These are phyloP conservation scores for Gallinago undulata DNA, from an alignment of 2,113 vertebrate genomes.

Conservation along the genomic window DNA sequence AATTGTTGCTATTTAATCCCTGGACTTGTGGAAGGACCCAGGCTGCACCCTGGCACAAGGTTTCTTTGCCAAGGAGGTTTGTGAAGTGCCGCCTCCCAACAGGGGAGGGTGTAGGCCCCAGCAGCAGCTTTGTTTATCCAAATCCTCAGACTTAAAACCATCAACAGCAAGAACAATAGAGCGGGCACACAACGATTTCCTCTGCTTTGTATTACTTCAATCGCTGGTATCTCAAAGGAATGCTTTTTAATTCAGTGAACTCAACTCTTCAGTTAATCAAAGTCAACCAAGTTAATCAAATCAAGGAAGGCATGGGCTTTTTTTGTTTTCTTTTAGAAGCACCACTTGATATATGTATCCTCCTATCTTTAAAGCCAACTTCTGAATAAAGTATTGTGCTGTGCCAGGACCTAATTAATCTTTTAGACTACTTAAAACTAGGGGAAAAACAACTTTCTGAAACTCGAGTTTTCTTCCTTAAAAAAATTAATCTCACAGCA, in stretches of 20 bases:
- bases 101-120: background rate
- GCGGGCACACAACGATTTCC: background rate
- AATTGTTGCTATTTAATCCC: background rate
- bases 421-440: background rate
- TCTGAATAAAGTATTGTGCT: background rate
- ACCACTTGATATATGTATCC: background rate
- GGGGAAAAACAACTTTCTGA: background rate
- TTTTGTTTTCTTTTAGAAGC: background rate
- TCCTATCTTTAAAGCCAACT: background rate
- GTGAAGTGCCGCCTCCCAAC: background rate
- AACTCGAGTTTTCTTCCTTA: background rate
- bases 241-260: conserved; percentile 19
- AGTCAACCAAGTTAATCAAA: conserved; percentile 27
- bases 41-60: background rate
- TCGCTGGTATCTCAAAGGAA: conserved; percentile 46
- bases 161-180: conserved; percentile 15
- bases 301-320: background rate
- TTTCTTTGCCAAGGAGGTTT: background rate
- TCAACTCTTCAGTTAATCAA: conserved; percentile 23
- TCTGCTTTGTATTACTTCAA: conserved; percentile 11
- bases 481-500: background rate
- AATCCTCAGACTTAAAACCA: background rate
- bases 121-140: background rate
- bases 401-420: background rate
- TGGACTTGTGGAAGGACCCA: background rate